Conservation (phyloP, 2,888 invertebrate species). For the Tineola bisselliella region DNA sequence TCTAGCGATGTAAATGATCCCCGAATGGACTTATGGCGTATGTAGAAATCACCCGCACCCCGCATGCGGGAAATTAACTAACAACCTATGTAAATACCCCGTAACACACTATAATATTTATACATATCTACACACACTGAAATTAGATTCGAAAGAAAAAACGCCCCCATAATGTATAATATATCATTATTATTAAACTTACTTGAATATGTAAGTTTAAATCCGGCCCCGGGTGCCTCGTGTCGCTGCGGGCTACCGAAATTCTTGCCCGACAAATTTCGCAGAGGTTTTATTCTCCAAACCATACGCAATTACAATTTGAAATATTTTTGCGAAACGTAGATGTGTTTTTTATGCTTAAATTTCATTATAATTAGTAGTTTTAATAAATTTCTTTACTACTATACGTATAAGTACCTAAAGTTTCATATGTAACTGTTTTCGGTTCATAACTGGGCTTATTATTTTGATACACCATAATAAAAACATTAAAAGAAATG, state of each 20-base stretch:
- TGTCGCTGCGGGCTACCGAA: slow-evolving; percentile 52
- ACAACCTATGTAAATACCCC: too few relatives aligned
- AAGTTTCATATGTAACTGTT: neutral
- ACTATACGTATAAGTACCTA: too few relatives aligned
- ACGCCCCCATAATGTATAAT: neutral
- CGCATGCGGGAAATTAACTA: too few relatives aligned
- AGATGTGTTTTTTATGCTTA: neutral
- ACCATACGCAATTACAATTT: slow-evolving; percentile 4
- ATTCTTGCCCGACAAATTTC: slow-evolving; percentile 30
- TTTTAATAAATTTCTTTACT: neutral
- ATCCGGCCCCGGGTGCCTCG: slow-evolving; percentile 28
- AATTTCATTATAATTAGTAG: neutral
- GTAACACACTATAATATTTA: too few relatives aligned
- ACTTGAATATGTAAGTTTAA: neutral
- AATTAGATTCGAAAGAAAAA: neutral
- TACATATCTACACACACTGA: neutral
- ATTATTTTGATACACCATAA: neutral
- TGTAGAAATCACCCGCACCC: too few relatives aligned
- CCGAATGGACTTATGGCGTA: too few relatives aligned
- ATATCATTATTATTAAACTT: neutral
- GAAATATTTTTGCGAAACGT: neutral
- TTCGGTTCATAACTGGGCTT: neutral
- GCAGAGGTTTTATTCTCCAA: slow-evolving; percentile 15
- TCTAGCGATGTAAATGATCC: too few relatives aligned
- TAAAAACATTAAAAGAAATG: neutral